A percentile compares a stretch with the other conserved stretches of the same genome.
Conservation (phyloP, 2,888 invertebrate species). For the Gastracanthus pulcherrimus region DNA sequence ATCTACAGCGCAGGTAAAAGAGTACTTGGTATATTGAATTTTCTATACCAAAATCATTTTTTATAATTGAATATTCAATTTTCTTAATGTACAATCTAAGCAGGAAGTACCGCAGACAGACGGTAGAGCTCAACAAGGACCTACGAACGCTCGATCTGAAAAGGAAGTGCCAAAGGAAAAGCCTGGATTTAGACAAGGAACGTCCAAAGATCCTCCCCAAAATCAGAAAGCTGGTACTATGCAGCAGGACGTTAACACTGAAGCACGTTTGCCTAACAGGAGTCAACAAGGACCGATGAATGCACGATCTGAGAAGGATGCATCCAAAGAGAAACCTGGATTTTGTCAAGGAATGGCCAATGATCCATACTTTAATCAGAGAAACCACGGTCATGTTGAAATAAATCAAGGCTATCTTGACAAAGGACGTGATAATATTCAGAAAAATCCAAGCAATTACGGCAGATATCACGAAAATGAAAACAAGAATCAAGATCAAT, state of each 20-base stretch:
- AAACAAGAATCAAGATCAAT: neutral
- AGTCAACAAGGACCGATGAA: constrained; percentile 12
- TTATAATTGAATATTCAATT: too few species aligned
- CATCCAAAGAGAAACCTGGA: constrained; percentile 8
- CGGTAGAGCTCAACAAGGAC: too few species aligned
- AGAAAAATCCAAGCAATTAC: neutral
- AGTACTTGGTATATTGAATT: too few species aligned
- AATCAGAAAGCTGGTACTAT: neutral
- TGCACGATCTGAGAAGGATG: constrained; percentile 6
- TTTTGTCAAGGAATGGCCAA: neutral
- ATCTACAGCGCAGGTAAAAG: too few species aligned
- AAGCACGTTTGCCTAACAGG: neutral
- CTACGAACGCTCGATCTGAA: neutral
- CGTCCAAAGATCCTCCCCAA: neutral
- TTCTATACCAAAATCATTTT: too few species aligned
- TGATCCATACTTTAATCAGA: neutral
- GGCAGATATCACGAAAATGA: neutral
- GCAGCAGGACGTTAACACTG: neutral
- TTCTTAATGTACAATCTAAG: too few species aligned
- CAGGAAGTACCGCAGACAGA: too few species aligned
- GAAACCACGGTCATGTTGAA: neutral
- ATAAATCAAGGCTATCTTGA: neutral
- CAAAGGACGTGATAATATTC: neutral
- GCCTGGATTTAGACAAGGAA: neutral
- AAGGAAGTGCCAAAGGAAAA: neutral